Conservation (phyloP, 92 coral and sea anemone genomes). For the Scolanthus callimorphus region DNA sequence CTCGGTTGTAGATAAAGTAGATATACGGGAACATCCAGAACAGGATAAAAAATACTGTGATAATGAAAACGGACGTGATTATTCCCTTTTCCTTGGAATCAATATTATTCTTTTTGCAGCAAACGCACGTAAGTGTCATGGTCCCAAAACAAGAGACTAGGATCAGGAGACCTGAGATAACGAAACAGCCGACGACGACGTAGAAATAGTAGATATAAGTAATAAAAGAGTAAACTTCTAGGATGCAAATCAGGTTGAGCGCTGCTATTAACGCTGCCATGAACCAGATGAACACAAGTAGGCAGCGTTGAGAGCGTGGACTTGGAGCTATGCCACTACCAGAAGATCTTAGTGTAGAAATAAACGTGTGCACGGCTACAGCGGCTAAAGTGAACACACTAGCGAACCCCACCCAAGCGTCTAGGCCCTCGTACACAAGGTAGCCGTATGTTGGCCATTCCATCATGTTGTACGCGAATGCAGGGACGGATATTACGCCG, state of each 20-base stretch:
- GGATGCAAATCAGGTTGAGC: slow-evolving; percentile 36
- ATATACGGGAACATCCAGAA: slow-evolving; percentile 47
- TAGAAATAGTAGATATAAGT: slow-evolving; percentile 35
- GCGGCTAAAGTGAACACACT: slow-evolving; percentile 33
- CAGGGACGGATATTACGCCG: slow-evolving; percentile 49
- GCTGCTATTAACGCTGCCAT: slow-evolving; percentile 29
- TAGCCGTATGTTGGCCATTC: slow-evolving; percentile 48
- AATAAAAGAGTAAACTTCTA: slow-evolving; percentile 29
- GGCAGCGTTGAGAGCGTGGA: slow-evolving; percentile 14
- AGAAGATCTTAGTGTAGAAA: slow-evolving; percentile 25
- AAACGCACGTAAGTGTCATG: slow-evolving; percentile 20
- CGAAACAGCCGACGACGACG: slow-evolving; percentile 23
- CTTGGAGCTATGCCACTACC: slow-evolving; percentile 20
- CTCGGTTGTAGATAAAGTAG: slow-evolving; percentile 27
- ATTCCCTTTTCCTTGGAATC: slow-evolving; percentile 27
- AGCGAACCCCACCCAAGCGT: slow-evolving; percentile 37
- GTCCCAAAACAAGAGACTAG: slow-evolving; percentile 26
- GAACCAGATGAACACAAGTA: slow-evolving; percentile 27
- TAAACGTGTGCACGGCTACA: slow-evolving; percentile 35
- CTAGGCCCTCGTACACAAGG: slow-evolving; percentile 46
- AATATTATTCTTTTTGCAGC: slow-evolving; percentile 13
- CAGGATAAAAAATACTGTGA: slow-evolving; percentile 28
- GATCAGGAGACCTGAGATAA: slow-evolving; percentile 15
- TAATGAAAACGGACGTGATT: slow-evolving; percentile 20
- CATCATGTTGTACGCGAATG: slow-evolving; percentile 43